Base-by-base conservation (phyloP, 2,888 invertebrate genomes). In the Spilosoma lubricipeda region DNA sequence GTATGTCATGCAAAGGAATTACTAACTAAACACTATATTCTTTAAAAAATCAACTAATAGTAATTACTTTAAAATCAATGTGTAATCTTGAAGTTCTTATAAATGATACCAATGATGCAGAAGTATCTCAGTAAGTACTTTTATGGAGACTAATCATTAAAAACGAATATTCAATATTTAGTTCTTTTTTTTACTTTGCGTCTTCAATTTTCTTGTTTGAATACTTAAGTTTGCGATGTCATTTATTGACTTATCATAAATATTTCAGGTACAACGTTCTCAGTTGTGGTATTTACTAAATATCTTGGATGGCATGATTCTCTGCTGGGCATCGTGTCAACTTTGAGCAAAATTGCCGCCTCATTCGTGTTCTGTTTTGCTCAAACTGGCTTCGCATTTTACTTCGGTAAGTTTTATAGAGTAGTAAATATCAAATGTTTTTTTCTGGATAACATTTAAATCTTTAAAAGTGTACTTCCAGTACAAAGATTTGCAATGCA, bases 341-440 rank as follows among this genome's bases (percentile, higher is more conserved):
- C 98, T 71, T 94, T 97, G 87, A 98, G 98, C 86, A 98, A 98
- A 93, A 98, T 98, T 36, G 94, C 97, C 0, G 97, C 97, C 0
- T 97, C 98, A 64, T 97, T 98, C 83, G 97, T 98, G 0, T 98
- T 98, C 87, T 98, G 98, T 66, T 98, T 98, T 87, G 98, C 98
- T 8, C 96, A 96, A 4, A 97, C 97, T 45, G 97, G 97, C 36
- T 96, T 96, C 92, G 97, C 98, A 88, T 97, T 98, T 90, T 98
- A 97, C 90, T 92, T 98, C 78, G 98, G 97, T 84, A 75, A 63
- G 45, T 42, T 52, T n/a, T 74, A 70, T 67, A 30, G 48, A 18
- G 18, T 13, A 59, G 13, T 27, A 27, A 27, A 5, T 11, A 27
- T 59, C 3, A 15, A 23, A 52, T 23, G 0, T 5, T 3, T 20